A percentile compares a stretch with the other conserved stretches of the same genome.
These are phyloP conservation scores for Caracal caracal DNA, from an alignment of 2,113 vertebrate genomes.

Conservation along the genomic window DNA sequence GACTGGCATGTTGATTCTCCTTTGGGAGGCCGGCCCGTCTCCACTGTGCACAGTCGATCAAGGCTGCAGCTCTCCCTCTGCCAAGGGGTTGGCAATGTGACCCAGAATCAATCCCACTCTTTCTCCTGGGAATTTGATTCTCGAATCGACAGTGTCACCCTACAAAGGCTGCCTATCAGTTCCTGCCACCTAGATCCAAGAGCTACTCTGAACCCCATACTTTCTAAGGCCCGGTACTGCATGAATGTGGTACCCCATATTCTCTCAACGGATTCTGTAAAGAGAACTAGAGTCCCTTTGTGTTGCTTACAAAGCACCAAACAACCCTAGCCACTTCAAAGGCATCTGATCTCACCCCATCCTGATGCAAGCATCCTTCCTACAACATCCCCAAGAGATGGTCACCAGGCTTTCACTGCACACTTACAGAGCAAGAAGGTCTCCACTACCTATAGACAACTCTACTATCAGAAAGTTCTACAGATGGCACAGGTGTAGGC, in stretches of 20 bases:
- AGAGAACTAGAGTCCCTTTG: neutral
- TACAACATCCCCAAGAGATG: neutral
- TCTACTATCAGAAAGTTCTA: neutral
- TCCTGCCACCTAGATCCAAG: neutral
- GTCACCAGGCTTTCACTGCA: neutral
- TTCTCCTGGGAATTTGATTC: neutral
- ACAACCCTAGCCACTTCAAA: neutral
- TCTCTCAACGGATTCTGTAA: neutral
- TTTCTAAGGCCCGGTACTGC: neutral
- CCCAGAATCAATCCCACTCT: neutral
- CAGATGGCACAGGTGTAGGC: too few relatives aligned
- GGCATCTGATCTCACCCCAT: neutral
- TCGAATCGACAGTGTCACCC: neutral
- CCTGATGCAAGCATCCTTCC: neutral
- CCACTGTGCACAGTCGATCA: neutral
- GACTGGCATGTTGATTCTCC: neutral
- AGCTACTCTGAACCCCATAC: neutral
- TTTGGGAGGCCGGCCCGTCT: neutral
- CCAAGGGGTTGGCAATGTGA: too few relatives aligned
- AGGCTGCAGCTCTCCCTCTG: neutral
- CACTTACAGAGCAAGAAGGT: neutral
- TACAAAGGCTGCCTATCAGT: neutral
- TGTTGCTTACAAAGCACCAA: neutral
- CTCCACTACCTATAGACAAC: neutral
- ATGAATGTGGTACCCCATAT: rapidly evolving